Evolutionary conservation across 2,888 invertebrate genomes (phyloP), one percentile per base, ranked within the genome.

Genomic region (Carabus problematicus): DNA sequence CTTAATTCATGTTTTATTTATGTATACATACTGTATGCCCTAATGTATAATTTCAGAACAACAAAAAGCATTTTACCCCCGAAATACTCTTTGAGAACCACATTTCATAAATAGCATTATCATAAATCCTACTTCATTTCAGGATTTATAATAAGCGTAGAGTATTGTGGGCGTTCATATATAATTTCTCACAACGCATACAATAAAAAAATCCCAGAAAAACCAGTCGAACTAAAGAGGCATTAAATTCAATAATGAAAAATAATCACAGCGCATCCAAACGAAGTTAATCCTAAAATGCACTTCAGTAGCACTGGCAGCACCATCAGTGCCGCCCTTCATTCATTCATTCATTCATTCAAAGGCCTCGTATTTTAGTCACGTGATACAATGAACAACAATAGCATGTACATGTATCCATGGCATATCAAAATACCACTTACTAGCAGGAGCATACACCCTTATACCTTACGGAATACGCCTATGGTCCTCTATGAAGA

Each of bases 341-440:
- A 29, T 29, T 29, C 52, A 19, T 18, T 18, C 12, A 52, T n/a
- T n/a, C n/a, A n/a, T n/a, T n/a, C n/a, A n/a, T n/a, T n/a, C n/a
- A 52, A 52, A 52, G 19, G 16, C 52, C 52, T 12, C 52, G 19
- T 52, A 52, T 52, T 54, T 67, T 42, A 67, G 67, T 67, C 60
- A 67, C 67, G 40, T 67, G 67, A 60, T 67, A 60, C 67, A 56
- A 45, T 39, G 59, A 52, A 54, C 60, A 60, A 64, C 56, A 67
- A 67, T 43, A 29, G 52, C 58, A 3, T 2, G 16, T 18, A 16
- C 58, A 19, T 72, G 75, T 77, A 78, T 78, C 77, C 74, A 77
- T 78, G 75, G 74, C 76, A 73, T 76, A 79, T 78, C 77, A 79
- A 76, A 78, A 78, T 78, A 76, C 77, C 78, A 77, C 78, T 79